Evolutionary conservation across 2,888 invertebrate species (phyloP).

Genomic region (Clitarchus hookeri): DNA sequence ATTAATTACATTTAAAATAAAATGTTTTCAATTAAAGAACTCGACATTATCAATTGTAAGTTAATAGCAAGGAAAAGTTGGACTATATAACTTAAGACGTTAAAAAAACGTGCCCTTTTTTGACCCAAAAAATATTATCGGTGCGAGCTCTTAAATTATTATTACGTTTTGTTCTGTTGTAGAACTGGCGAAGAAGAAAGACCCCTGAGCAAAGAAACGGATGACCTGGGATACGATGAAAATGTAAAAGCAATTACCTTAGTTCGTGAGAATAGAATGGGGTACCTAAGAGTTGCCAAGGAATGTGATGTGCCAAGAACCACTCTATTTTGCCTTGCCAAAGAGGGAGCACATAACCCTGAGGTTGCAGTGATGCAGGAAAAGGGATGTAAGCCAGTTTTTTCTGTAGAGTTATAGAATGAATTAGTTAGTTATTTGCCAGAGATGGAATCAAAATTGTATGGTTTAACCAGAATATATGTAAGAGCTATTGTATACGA

Average conservation of each 20-base stretch:
- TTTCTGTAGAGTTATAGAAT: background rate
- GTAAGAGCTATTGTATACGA: background rate
- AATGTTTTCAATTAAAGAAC: no score
- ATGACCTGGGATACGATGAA: background rate
- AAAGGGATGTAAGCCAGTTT: background rate
- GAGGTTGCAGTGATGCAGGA: background rate
- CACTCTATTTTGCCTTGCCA: background rate
- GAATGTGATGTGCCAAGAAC: background rate
- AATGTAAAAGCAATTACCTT: slow-evolving; percentile 1
- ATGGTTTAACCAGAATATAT: background rate
- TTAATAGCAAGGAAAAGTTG: no score
- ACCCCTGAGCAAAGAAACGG: background rate
- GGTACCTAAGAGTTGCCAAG: background rate
- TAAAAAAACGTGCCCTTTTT: no score
- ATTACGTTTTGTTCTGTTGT: background rate
- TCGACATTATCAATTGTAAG: no score
- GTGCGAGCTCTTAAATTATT: background rate
- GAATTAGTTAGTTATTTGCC: background rate
- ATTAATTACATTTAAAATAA: no score
- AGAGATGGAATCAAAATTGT: background rate
- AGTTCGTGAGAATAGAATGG: background rate
- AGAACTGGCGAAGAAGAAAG: background rate
- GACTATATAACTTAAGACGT: no score
- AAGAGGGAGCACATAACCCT: background rate
- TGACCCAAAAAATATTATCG: no score